Base-by-base conservation (phyloP, 1,140 invertebrate species). In the Matsumurasca onukii region DNA sequence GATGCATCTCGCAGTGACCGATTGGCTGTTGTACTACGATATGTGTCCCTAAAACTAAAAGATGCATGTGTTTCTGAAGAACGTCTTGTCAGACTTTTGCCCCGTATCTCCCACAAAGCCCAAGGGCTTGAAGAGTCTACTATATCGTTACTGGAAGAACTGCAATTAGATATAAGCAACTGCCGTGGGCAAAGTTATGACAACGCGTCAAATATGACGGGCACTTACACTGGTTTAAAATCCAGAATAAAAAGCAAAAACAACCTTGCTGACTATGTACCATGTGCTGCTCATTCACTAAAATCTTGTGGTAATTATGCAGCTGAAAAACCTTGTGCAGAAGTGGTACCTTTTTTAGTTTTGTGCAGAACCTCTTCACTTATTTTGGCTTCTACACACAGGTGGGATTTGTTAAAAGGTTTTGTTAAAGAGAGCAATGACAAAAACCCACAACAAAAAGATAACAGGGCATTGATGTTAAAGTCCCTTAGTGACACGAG, bases 1-100 rank as follows among this genome's bases (percentile, higher is more conserved):
- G 39, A 45, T 45, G 39, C 39, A 13, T 45, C 39, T 13, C 39
- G n/a, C 39, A 45, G 39, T n/a, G 12, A 45, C 39, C 39, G n/a
- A n/a, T 45, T 45, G 39, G 39, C 39, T 12, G 39, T 45, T 45
- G n/a, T 45, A 13, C n/a, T 45, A 45, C 39, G 39, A 45, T 45
- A 45, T 45, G n/a, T 45, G 39, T 45, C 39, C 39, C 39, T 45
- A 45, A 45, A n/a, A n/a, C n/a, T n/a, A n/a, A n/a, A n/a, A n/a
- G n/a, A n/a, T n/a, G n/a, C 39, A 45, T 12, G n/a, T 45, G 39
- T n/a, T 45, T 45, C 39, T 45, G 39, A 45, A 45, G n/a, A 12
- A 45, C 39, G n/a, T n/a, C n/a, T 45, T 45, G 39, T 45, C 12
- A 45, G n/a, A 45, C 39, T 45, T 45, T 45, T 45, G 39, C 39